phyloP scores from a whole-genome alignment of 2,888 invertebrate species.

The Drosophila atroscutellata region DNA sequence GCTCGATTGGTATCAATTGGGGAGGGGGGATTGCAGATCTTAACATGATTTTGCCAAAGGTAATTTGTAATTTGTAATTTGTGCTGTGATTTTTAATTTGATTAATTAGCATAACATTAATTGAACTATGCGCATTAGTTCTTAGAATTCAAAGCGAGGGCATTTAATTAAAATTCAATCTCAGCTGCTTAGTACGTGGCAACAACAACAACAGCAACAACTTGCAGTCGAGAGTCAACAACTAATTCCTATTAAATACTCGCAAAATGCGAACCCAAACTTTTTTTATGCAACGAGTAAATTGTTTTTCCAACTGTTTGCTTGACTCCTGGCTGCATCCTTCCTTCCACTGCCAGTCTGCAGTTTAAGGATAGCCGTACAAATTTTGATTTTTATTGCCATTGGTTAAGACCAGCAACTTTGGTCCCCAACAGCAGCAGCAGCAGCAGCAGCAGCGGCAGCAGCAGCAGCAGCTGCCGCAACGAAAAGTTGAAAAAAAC shows the following conservation, averaged over 20 bases:
- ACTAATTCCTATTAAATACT: constrained; percentile 29
- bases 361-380: constrained; percentile 29
- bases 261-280: constrained; percentile 2
- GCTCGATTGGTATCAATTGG: not conserved
- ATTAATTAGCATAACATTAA: constrained; percentile 47
- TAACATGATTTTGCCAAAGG: constrained; percentile 10
- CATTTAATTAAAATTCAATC: constrained; percentile 60
- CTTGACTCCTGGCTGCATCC: constrained; percentile 15
- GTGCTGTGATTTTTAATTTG: constrained; percentile 28
- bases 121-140: constrained; percentile 6
- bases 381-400: constrained; percentile 67
- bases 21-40: not conserved
- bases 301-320: constrained; percentile 30
- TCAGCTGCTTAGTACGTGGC: constrained; percentile 30
- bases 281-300: constrained; percentile 26
- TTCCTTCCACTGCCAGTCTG: not conserved
- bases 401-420: constrained; percentile 51
- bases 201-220: constrained; percentile 27
- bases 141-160: not conserved
- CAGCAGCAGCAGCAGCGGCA: not conserved
- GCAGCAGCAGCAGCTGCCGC: not conserved
- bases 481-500: constrained; percentile 6
- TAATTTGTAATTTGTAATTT: constrained; percentile 4
- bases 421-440: constrained; percentile 15
- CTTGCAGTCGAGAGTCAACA: constrained; percentile 34